Evolutionary conservation across 2,113 vertebrate genomes (phyloP), one percentile per base, ranked within the genome.

Genomic region (Scomber colias): DNA sequence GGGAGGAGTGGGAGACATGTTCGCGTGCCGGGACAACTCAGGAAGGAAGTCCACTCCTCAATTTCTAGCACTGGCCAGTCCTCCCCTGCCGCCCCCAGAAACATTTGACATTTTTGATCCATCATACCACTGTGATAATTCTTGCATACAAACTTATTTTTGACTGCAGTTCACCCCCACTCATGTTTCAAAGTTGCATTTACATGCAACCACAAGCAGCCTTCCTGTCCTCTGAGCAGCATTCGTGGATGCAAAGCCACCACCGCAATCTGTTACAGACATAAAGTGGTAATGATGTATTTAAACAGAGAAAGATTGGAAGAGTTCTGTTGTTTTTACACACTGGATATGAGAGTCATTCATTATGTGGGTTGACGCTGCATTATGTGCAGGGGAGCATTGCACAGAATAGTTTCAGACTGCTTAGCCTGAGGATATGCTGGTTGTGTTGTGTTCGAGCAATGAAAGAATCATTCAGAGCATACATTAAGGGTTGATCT

Each of bases 11-110:
- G 35, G 35, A 16, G 21, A 10, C 21, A 27, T 65, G 45, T 78
- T 76, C 3, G 48, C 14, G 2, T 79, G 64, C 19, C 19, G 4
- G 59, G 61, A 79, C 21, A 49, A 61, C 21, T 79, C 75, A 90
- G 90, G 85, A 91, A 93, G 89, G 90, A 92, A 89, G 83, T 84
- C 80, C 75, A 84, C 90, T 90, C 86, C 83, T 77, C 31, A 76
- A 71, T 76, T 69, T 65, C 21, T 27, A 51, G 16, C 70, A 65
- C 62, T n/a, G 56, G 72, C 40, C 44, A 62, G 9, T 40, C 35
- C 35, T 7, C 35, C 35, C 35, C 35, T 35, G 31, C 35, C 8
- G 1, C 35, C 35, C 35, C 35, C 7, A 7, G 1, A 40, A 40
- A n/a, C 15, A n/a, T 66, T 48, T 30, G n/a, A 80, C 27, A 67